Conservation (phyloP, 2,888 invertebrate genomes). For the Eupithecia vulgata region DNA sequence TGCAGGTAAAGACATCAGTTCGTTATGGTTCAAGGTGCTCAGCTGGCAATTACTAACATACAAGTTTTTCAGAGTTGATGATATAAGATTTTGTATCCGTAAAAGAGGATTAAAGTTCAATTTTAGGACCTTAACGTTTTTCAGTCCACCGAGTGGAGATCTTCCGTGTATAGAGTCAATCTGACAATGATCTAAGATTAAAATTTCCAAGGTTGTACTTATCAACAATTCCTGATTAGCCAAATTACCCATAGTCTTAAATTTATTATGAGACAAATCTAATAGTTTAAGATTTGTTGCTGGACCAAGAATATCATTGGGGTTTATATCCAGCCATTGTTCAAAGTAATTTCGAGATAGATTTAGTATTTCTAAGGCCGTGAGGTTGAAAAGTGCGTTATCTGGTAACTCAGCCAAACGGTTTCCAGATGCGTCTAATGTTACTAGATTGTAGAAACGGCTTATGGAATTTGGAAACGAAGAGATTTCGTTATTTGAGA, state of each 20-base stretch:
- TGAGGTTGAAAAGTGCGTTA: conserved; percentile 80
- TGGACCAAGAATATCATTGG: conserved; percentile 77
- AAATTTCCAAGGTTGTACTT: conserved; percentile 82
- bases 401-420: conserved; percentile 76
- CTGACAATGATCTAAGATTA: conserved; percentile 86
- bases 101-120: conserved; percentile 80
- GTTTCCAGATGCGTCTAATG: conserved; percentile 78
- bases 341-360: conserved; percentile 86
- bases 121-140: conserved; percentile 80
- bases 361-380: conserved; percentile 83
- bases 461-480: conserved; percentile 77
- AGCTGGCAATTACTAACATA: conserved; percentile 85
- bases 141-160: conserved; percentile 78
- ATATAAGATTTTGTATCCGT: conserved; percentile 76
- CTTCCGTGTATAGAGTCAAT: conserved; percentile 81
- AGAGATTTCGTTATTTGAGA: conserved; percentile 86
- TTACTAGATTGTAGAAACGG: conserved; percentile 61
- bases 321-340: conserved; percentile 83
- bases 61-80: conserved; percentile 79
- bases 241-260: conserved; percentile 79
- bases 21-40: conserved; percentile 75
- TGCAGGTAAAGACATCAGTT: conserved; percentile 83
- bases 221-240: conserved; percentile 81
- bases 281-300: conserved; percentile 82
- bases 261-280: conserved; percentile 86